Base-by-base conservation (phyloP, 2,888 invertebrate genomes). In the Lepidocyrtinus sp. region DNA sequence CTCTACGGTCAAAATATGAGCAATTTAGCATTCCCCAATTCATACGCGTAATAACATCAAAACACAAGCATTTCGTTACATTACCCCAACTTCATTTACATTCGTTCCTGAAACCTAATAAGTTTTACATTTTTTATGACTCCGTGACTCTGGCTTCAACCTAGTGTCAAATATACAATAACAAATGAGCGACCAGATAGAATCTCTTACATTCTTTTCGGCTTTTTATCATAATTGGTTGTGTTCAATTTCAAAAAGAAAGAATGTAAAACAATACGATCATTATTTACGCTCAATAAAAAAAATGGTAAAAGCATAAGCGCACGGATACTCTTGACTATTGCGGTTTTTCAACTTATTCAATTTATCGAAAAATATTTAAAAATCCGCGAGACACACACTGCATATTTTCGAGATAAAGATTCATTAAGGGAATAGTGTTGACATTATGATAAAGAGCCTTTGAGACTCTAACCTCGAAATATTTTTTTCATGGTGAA, bases 381-480 rank as follows among this genome's bases (percentile, higher is more conserved):
- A 12, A 36, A n/a, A 36, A 36, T 36, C 12, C 36, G 36, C 36
- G 12, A 36, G 12, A 59, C 36, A n/a, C n/a, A 59, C 64, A 71
- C 19, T 64, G 63, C 65, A 67, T n/a, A n/a, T n/a, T n/a, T n/a
- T 55, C 61, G 9, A 68, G 67, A 68, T 68, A 75, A 81, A 76
- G 75, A 76, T 81, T 81, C 81, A 81, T 81, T 81, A 76, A 67
- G 63, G 25, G 68, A 76, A 67, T 59, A 75, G 81, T 76, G 81
- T 63, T 81, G 76, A 81, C 81, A 81, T 73, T 73, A 72, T 76
- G 81, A 81, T 81, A 69, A 76, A 76, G 73, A 76, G 67, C 45
- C 36, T 68, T 69, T 69, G 12, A n/a, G 55, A 19, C 7, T n/a
- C 17, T n/a, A 17, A 55, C 17, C 12, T 17, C 55, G 12, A 2